Base-by-base conservation (phyloP, 2,113 vertebrate species). In the Arvicanthis niloticus region DNA sequence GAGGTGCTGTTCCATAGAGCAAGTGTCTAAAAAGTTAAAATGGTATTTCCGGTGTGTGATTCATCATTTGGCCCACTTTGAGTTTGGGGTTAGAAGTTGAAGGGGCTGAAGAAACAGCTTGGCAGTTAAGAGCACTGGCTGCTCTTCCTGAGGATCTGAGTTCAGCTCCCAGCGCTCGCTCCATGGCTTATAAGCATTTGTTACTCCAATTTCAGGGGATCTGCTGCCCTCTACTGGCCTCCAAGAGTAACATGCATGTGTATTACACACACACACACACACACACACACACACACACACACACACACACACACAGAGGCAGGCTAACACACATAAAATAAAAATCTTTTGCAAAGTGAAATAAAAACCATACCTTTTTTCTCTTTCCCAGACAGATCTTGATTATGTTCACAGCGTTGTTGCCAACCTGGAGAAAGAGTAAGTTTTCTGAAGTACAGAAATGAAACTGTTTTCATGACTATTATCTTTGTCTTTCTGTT, bases 381-480 rank as follows among this genome's bases (percentile, higher is more conserved):
- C 12, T 97, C 16, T 97, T 97, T 96, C 96, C 82, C 98, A 99
- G 99, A 99, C 99, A 77, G 99, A 99, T 96, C 96, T 99, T 91
- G 99, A 99, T 88, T 99, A 99, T 67, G 99, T 99, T 78, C 99
- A 99, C 86, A 99, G 99, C 60, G 99, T 99, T 96, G 99, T 99
- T 94, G 98, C 99, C 91, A 99, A 98, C 97, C 98, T 99, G 97
- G 99, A 99, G 97, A 99, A 99, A 99, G 99, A 99, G 99, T 99
- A 98, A 99, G 99, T 99, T 94, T 89, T 94, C 40, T 42, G 90
- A 48, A 84, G 89, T 88, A 45, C 76, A 51, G 1, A 95, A 65
- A 31, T 96, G 70, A 91, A 60, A 97, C n/a, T 95, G 56, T 1
- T 88, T 96, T 51, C 10, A 4, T 85, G 90, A 1, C 58, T 51